A percentile compares a stretch with the other conserved stretches of the same genome.
phyloP scores from a whole-genome alignment of 2,888 invertebrate genomes.

The Microctonus hyperodae region DNA sequence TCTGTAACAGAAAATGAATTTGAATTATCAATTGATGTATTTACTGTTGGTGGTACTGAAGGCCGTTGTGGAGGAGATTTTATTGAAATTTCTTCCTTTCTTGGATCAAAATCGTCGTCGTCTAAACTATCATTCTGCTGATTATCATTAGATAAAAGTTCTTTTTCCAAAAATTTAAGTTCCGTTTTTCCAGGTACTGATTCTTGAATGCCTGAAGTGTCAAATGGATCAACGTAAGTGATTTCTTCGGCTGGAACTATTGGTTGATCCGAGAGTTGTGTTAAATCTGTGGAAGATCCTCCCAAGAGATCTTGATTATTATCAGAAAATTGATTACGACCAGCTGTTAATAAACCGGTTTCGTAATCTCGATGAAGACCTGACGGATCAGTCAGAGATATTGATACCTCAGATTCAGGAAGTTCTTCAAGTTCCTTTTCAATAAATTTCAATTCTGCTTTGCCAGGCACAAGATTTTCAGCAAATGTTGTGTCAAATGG shows the following conservation, averaged over 20 bases:
- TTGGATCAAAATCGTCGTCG: constrained; percentile 85
- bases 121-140: constrained; percentile 65
- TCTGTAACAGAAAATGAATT: constrained; percentile 38
- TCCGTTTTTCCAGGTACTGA: constrained; percentile 81
- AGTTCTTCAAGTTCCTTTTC: constrained; percentile 71
- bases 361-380: constrained; percentile 63
- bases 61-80: constrained; percentile 40
- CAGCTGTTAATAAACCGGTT: constrained; percentile 50
- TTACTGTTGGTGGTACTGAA: constrained; percentile 25
- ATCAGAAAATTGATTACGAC: constrained; percentile 20
- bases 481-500: constrained; percentile 89
- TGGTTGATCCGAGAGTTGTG: constrained; percentile 73
- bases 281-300: constrained; percentile 79
- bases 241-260: constrained; percentile 71
- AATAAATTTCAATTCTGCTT: constrained; percentile 68
- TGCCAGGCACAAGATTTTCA: constrained; percentile 75
- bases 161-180: constrained; percentile 79
- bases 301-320: constrained; percentile 74
- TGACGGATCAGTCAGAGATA: constrained; percentile 72
- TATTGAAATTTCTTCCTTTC: constrained; percentile 60
- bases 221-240: constrained; percentile 83
- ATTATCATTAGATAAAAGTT: constrained; percentile 68
- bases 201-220: constrained; percentile 78
- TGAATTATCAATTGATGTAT: constrained; percentile 19
- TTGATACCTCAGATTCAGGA: constrained; percentile 63